Evolutionary conservation across 2,888 invertebrate species (phyloP).

Genomic region (Ormyrus pomaceus): DNA sequence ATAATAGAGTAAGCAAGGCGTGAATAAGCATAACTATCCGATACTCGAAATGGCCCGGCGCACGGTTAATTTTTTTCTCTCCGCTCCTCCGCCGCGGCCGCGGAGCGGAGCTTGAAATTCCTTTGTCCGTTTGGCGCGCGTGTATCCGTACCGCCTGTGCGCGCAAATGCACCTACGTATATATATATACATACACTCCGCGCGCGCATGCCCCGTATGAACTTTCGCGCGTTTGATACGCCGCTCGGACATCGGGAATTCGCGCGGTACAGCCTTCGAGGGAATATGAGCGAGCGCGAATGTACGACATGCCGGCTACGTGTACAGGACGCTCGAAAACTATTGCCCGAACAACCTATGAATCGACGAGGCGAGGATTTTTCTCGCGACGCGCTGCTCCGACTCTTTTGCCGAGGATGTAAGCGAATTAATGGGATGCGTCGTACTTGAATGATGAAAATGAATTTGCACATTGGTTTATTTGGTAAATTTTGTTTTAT

Average conservation of each 20-base stretch:
- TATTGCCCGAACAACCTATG: too few relatives aligned
- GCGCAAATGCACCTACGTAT: not conserved
- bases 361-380: too few relatives aligned
- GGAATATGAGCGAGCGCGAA: too few relatives aligned
- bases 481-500: too few relatives aligned
- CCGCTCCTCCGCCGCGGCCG: too few relatives aligned
- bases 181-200: not conserved
- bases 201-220: slow-evolving; percentile 8
- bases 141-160: not conserved
- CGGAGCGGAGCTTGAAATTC: slow-evolving; percentile 22
- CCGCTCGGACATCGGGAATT: slow-evolving; percentile 46
- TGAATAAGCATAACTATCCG: not conserved
- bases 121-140: slow-evolving; percentile 23
- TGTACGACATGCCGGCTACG: too few relatives aligned
- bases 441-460: too few relatives aligned
- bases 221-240: slow-evolving; percentile 46
- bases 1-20: not conserved
- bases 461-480: too few relatives aligned
- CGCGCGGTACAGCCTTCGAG: not conserved
- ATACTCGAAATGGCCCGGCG: slow-evolving; percentile 7
- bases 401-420: too few relatives aligned
- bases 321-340: too few relatives aligned
- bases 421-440: not conserved
- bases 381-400: not conserved
- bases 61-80: not conserved